Evolutionary conservation across 1,140 invertebrate genomes (phyloP).

Genomic region (Drosophila nigromelanica): DNA sequence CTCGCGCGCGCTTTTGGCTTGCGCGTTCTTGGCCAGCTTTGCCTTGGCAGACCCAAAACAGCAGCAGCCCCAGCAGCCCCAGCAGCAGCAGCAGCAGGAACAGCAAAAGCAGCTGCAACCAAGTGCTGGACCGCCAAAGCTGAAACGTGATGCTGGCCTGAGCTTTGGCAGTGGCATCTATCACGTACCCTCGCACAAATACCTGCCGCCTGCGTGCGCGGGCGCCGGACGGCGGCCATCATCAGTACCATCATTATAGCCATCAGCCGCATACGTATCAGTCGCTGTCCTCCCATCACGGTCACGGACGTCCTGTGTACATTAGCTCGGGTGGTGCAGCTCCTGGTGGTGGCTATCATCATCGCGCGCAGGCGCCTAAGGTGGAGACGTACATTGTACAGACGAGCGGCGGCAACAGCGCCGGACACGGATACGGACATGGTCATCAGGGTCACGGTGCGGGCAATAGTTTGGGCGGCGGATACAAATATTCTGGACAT

Average conservation of each 20-base stretch:
- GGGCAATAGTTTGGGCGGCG: constrained; percentile 24
- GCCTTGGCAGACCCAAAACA: constrained; percentile 16
- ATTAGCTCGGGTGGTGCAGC: constrained; percentile 23
- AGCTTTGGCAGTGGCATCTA: constrained; percentile 53
- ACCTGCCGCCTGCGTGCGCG: constrained; percentile 50
- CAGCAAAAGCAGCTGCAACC: constrained; percentile 13
- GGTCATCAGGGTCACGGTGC: constrained; percentile 2
- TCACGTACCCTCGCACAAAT: constrained; percentile 72
- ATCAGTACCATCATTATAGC: constrained; percentile 20
- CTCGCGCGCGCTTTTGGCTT: constrained; percentile 2
- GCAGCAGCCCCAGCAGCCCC: constrained; percentile 1
- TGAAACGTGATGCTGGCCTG: constrained; percentile 45
- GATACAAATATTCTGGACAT: constrained; percentile 31
- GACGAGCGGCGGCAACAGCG: constrained; percentile 27
- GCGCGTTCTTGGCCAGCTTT: constrained; percentile 19
- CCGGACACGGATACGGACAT: constrained; percentile 14
- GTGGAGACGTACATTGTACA: constrained; percentile 73
- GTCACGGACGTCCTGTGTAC: constrained; percentile 31
- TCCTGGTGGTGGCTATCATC: constrained; percentile 10
- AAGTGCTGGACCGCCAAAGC: constrained; percentile 11
- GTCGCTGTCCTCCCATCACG: constrained; percentile 14
- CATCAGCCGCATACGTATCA: constrained; percentile 21
- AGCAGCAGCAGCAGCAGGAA: constrained; percentile 5
- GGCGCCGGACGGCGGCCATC: constrained; percentile 21
- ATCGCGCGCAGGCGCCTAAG: constrained; percentile 48